Base-by-base conservation (phyloP, 1,140 invertebrate species). In the Panulirus ornatus region DNA sequence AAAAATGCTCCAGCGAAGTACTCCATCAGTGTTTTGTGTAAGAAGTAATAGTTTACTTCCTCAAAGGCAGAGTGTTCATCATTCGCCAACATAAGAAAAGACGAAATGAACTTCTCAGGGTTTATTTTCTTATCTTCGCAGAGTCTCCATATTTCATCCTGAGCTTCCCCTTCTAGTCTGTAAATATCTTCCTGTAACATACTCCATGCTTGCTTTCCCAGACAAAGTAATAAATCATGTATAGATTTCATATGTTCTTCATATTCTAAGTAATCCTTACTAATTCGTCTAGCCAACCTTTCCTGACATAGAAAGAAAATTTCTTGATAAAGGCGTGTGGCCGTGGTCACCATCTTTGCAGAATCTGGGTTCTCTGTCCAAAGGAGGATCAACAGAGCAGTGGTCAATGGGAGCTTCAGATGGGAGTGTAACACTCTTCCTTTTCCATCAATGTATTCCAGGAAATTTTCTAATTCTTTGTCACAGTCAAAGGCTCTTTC, bases 391-490 rank as follows among this genome's bases (percentile, higher is more conserved):
- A 83, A 58, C 14, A 78, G 75, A 38, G 75, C 22, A 47, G 27
- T 42, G 22, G 75, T 78, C 5, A 78, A 27, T 47, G 75, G 75
- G 44, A 78, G 75, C 40, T n/a, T 78, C 22, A 78, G 27, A 5
- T 78, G 75, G 19, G 22, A 19, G 30, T 78, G 40, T n/a, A 78
- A 78, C 40, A 78, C 75, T 47, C 44, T 78, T 78, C 75, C 75
- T 44, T 38, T 27, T 22, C 40, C 44, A 44, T 78, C 75, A n/a
- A 78, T 78, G 19, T 78, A 78, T 22, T 78, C 0, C 16, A 47
- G n/a, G 19, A 78, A 78, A 2, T 27, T 6, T 1, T 14, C 6
- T 40, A 75, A 14, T 40, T 75, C 73, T 19, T 1, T 75, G 9
- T 40, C 36, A n/a, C n/a, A 30, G 14, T 47, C 22, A n/a, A 5